These are phyloP conservation scores for Macrochelys suwanniensis DNA, from an alignment of 2,797 vertebrate species.

Conservation along the genomic window DNA sequence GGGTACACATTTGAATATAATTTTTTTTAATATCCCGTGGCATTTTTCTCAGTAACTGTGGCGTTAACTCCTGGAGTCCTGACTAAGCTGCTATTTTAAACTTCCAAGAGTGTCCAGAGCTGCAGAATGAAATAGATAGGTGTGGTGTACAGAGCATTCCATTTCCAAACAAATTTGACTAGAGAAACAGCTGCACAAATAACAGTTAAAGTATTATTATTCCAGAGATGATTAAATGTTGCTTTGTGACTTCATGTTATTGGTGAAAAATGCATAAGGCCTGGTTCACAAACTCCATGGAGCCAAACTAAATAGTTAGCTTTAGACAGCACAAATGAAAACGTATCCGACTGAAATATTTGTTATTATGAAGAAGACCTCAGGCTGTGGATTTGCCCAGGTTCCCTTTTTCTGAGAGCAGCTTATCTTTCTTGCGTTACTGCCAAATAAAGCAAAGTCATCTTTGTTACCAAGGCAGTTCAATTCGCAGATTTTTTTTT, in stretches of 20 bases:
- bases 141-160: background rate
- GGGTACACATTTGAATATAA: background rate
- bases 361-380: slow-evolving; percentile 58
- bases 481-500: background rate
- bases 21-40: fast-evolving
- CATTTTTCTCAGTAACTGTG: background rate
- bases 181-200: slow-evolving; percentile 75
- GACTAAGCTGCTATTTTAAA: background rate
- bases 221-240: slow-evolving; percentile 68
- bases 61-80: background rate
- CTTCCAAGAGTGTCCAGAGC: background rate
- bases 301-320: slow-evolving; percentile 74
- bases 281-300: background rate
- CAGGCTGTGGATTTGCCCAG: slow-evolving; percentile 39
- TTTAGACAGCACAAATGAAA: slow-evolving; percentile 43
- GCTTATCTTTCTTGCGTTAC: slow-evolving; percentile 72
- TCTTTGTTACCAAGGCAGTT: slow-evolving; percentile 54
- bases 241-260: slow-evolving; percentile 47
- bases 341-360: slow-evolving; percentile 46
- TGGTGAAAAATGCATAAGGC: slow-evolving; percentile 44
- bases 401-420: slow-evolving; percentile 50
- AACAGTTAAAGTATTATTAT: slow-evolving; percentile 60
- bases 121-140: background rate
- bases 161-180: slow-evolving; percentile 60
- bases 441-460: slow-evolving; percentile 72